Base-by-base conservation (phyloP, 1,140 invertebrate species). In the Drosophila ercepeae region DNA sequence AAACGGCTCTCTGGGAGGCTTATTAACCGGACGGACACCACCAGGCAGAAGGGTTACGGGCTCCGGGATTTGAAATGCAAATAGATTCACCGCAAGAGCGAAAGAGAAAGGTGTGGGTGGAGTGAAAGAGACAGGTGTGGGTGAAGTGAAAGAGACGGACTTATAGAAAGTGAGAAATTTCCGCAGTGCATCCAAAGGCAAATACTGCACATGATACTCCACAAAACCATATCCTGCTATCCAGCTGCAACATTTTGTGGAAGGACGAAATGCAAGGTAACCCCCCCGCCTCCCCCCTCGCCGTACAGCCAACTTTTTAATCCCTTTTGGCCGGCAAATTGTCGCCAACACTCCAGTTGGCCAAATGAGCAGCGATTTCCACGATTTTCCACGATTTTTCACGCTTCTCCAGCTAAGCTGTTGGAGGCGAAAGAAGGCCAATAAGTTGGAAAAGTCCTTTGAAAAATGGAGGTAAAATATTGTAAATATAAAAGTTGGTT, bases 251-350 rank as follows among this genome's bases (percentile, higher is more conserved):
- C n/a, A n/a, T n/a, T n/a, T n/a, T n/a, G n/a, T n/a, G n/a, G n/a
- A n/a, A n/a, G n/a, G n/a, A n/a, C n/a, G n/a, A 72, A 84, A 83
- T 83, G 79, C 71, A 84, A 75, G 34, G 13, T 79, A 75, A 42
- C 51, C 59, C 53, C n/a, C n/a, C n/a, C 21, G 6, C 5, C 1
- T 3, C 34, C 7, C 11, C 6, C 13, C 5, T 2, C 4, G 4
- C 7, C 39, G 32, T 49, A 60, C 25, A 36, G 75, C 65, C 81
- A 86, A 83, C 81, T 86, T 83, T 83, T 83, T 75, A 83, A 83
- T 83, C 79, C 79, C 71, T 61, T 63, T 70, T 83, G 75, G 70
- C 59, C 81, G 60, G 79, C 79, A 79, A 83, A 83, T 83, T 83
- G 79, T 84, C 75, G 70, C 70, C 63, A 67, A 27, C 64, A 53